Base-by-base conservation (phyloP, 2,113 vertebrate species). In the Brevimyrus niger region DNA sequence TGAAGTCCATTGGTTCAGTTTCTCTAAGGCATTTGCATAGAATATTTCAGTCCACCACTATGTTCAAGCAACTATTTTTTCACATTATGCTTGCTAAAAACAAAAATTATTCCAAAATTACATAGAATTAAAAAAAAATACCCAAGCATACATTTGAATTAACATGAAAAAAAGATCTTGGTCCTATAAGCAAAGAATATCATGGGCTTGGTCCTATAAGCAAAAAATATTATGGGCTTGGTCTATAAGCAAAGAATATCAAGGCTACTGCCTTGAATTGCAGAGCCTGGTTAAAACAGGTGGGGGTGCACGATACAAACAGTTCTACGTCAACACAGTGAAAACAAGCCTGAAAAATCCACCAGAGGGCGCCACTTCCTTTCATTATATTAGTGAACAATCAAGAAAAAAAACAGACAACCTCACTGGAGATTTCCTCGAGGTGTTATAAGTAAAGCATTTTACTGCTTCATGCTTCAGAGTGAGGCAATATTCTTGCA, bases 1-100 rank as follows among this genome's bases (percentile, higher is more conserved):
- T 27, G n/a, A 65, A 61, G 35, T 23, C 51, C 38, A 46, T 44
- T 46, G 55, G 51, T 87, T 65, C 53, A 42, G 31, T 65, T 87
- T 87, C 55, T 87, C 31, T 21, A 42, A 87, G 35, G 38, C 35
- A 53, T 87, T 87, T 87, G 87, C 87, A 87, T 87, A 87, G 87
- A 87, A 87, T 44, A 87, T 61, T 65, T 87, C 48, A 55, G 15
- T 50, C 50, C 10, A 58, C 50, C 13, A 53, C 44, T n/a, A 11
- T 11, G 15, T 51, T 50, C 46, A 87, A 87, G 50, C 47, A 87
- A 38, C n/a, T 35, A 31, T 87, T 35, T 38, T 3, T 87, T 87
- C 48, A 61, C 53, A 87, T 55, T 86, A 51, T 53, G 44, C 85
- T 53, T 23, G 47, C 48, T 51, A 55, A 3, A 86, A 86, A n/a